Base-by-base conservation (phyloP, 2,888 invertebrate species). In the Ceramica pisi region DNA sequence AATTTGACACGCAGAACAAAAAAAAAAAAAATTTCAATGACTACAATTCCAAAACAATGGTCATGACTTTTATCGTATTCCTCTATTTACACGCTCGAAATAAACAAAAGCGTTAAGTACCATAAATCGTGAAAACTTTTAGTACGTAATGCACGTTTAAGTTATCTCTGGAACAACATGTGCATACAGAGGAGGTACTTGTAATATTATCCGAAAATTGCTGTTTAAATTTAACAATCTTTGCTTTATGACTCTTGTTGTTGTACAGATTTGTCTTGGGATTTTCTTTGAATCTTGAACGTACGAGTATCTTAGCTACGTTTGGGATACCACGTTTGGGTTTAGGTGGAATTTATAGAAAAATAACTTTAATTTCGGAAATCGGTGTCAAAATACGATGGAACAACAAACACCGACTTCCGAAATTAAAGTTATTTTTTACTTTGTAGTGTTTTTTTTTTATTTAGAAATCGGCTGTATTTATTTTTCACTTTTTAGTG, bases 71-170 rank as follows among this genome's bases (percentile, higher is more conserved):
- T 65, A 63, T 50, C 38, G 19, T 7, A 41, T 74, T 71, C 7
- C 14, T 57, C n/a, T 60, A 71, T 67, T 73, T 71, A 35, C 71
- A 56, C 41, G 51, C 61, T 51, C 26, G 35, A 63, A 72, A 81
- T 80, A 78, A 75, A 78, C 82, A 70, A 75, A 72, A 56, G 56
- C 67, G 67, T 70, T 72, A 78, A 67, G 60, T 50, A 61, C 21
- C 26, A 80, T 82, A 82, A 79, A 83, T 84, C 68, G 56, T 26
- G 16, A 64, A 83, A 83, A 81, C 57, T 82, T 84, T 60, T n/a
- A 56, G 31, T 44, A 35, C 31, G 61, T 75, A 67, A 73, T 64
- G 55, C 62, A 72, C 31, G 66, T 68, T 69, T 70, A 70, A 71
- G 61, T 69, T 84, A 72, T 75, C 66, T 76, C n/a, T 61, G 62